Percentiles rank a stretch among this genome's conserved stretches.
Conservation (phyloP, 53 echinoderm and acorn worm genomes). For the Echinometra lucunter region DNA sequence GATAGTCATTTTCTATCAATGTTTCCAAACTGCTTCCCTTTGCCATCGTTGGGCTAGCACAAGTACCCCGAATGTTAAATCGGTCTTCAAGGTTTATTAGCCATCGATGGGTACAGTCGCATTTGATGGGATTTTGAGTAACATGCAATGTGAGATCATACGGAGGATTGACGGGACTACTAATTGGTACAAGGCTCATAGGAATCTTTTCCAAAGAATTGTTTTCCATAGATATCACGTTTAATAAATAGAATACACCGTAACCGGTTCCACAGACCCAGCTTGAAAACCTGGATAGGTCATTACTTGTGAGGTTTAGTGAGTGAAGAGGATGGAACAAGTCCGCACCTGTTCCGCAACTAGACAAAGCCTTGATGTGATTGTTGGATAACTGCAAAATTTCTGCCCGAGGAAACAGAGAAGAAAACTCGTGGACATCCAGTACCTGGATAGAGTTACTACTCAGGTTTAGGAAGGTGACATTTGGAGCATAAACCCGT, state of each 20-base stretch:
- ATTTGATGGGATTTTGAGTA: background rate
- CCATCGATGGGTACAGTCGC: background rate
- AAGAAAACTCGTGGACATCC: background rate
- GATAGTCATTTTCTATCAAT: background rate
- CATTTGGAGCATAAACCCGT: background rate
- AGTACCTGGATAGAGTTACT: background rate
- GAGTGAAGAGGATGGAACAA: background rate
- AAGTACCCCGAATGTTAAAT: background rate
- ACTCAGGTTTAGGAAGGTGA: background rate
- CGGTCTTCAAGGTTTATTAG: background rate
- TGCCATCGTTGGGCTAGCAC: background rate
- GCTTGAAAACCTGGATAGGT: background rate
- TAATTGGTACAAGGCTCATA: background rate
- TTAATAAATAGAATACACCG: background rate
- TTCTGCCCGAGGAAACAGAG: background rate
- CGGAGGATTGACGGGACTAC: background rate
- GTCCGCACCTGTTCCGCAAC: background rate
- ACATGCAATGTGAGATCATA: background rate
- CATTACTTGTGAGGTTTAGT: background rate
- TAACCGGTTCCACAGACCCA: background rate
- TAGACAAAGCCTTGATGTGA: background rate
- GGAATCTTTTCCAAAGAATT: background rate
- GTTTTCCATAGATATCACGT: background rate
- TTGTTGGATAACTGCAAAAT: background rate
- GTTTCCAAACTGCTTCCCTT: background rate